phyloP scores from a whole-genome alignment of 2,888 invertebrate species.

The Athalia rosae region DNA sequence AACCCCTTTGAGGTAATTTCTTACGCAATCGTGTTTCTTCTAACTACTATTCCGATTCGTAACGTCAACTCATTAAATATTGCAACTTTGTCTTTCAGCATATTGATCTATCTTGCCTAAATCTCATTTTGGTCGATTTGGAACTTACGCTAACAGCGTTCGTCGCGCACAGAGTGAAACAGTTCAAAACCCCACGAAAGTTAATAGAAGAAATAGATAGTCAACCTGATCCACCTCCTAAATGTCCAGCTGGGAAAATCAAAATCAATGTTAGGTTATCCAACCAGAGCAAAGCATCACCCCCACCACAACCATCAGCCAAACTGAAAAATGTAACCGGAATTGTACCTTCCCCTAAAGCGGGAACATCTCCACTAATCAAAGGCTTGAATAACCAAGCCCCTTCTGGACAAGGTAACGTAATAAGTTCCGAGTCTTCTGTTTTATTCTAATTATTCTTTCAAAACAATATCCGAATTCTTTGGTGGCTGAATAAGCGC shows the following conservation, averaged over 20 bases:
- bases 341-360: constrained; percentile 67
- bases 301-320: constrained; percentile 57
- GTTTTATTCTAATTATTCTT: background rate
- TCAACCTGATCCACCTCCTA: constrained; percentile 77
- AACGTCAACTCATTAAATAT: background rate
- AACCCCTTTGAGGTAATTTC: constrained; percentile 82
- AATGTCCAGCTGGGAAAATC: constrained; percentile 80
- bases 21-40: constrained; percentile 22
- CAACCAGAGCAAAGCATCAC: constrained; percentile 63
- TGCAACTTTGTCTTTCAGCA: constrained; percentile 74
- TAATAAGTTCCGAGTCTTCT: background rate
- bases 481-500: constrained; percentile 43
- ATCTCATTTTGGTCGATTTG: constrained; percentile 80
- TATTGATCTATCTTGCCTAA: constrained; percentile 79
- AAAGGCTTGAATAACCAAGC: constrained; percentile 66
- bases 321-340: constrained; percentile 69
- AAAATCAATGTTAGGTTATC: constrained; percentile 77
- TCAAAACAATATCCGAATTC: background rate
- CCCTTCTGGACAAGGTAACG: constrained; percentile 65
- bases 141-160: constrained; percentile 86
- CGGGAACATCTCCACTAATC: constrained; percentile 72
- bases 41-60: background rate
- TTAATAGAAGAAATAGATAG: constrained; percentile 83
- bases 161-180: constrained; percentile 87
- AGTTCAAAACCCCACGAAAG: constrained; percentile 82